phyloP scores from a whole-genome alignment of 2,113 vertebrate genomes.

The Maccullochella peelii region DNA sequence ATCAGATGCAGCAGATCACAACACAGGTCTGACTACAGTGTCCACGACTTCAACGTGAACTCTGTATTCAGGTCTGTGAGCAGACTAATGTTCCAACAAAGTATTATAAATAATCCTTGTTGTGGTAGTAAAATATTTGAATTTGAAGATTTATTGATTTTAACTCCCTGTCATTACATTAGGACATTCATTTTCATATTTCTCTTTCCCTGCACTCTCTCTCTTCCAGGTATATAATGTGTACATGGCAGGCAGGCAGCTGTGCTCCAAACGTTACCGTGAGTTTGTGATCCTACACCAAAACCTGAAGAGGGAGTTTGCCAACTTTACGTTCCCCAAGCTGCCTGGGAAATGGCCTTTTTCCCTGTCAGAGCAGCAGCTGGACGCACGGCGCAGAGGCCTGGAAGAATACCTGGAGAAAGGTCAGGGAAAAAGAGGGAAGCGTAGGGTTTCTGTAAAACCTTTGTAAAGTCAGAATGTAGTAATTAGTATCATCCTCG shows the following conservation, averaged over 20 bases:
- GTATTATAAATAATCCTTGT: background rate
- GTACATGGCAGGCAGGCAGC: conserved; percentile 95
- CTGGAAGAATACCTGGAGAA: conserved; percentile 97
- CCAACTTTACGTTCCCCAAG: conserved; percentile 93
- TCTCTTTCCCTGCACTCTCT: background rate
- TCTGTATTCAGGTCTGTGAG: too few species aligned
- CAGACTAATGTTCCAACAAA: background rate
- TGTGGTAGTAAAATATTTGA: background rate
- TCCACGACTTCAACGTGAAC: background rate
- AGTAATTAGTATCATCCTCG: background rate
- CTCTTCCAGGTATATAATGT: conserved; percentile 92
- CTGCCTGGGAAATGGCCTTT: conserved; percentile 98
- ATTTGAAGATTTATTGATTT: background rate
- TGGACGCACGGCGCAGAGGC: conserved; percentile 93
- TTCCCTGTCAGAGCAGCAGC: conserved; percentile 94
- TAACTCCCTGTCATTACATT: background rate
- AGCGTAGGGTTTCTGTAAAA: background rate
- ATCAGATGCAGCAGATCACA: background rate
- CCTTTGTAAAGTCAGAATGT: background rate
- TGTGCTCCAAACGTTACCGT: conserved; percentile 95
- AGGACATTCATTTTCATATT: background rate
- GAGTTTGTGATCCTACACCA: conserved; percentile 96
- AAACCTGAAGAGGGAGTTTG: conserved; percentile 95
- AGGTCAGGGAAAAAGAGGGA: conserved; percentile 77
- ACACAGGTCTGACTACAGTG: background rate